These are phyloP conservation scores for Strix aluco DNA, from an alignment of 2,113 vertebrate genomes.

Conservation along the genomic window DNA sequence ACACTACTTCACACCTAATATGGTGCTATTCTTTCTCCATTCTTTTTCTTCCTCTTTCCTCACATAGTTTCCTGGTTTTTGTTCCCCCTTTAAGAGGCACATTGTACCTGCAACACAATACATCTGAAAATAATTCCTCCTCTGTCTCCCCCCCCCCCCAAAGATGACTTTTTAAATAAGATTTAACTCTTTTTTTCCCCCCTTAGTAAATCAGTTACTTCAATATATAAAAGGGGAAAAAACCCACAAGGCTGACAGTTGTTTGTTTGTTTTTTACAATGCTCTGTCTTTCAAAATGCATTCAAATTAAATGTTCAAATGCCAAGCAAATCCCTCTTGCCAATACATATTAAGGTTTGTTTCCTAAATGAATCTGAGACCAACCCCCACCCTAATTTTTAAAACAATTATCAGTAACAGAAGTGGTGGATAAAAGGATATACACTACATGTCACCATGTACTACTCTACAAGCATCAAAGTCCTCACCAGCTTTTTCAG, in stretches of 20 bases:
- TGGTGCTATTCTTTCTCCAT: slow-evolving; percentile 60
- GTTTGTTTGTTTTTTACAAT: neutral
- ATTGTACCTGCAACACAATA: slow-evolving; percentile 61
- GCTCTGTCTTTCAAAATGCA: neutral
- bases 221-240: neutral
- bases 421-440: neutral
- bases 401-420: neutral
- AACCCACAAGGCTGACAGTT: neutral
- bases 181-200: neutral
- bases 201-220: neutral
- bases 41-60: slow-evolving; percentile 72
- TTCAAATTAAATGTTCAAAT: neutral
- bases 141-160: neutral
- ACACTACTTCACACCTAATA: slow-evolving; percentile 58
- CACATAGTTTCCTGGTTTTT: slow-evolving; percentile 66
- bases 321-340: neutral
- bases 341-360: neutral
- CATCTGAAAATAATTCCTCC: slow-evolving; percentile 27
- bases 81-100: slow-evolving; percentile 52
- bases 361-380: neutral
- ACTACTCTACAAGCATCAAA: neutral
- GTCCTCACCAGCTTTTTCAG: neutral
- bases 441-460: neutral
- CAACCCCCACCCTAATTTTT: neutral
- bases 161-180: neutral